Conservation (phyloP, 1,140 invertebrate genomes). For the Spodoptera frugiperda region DNA sequence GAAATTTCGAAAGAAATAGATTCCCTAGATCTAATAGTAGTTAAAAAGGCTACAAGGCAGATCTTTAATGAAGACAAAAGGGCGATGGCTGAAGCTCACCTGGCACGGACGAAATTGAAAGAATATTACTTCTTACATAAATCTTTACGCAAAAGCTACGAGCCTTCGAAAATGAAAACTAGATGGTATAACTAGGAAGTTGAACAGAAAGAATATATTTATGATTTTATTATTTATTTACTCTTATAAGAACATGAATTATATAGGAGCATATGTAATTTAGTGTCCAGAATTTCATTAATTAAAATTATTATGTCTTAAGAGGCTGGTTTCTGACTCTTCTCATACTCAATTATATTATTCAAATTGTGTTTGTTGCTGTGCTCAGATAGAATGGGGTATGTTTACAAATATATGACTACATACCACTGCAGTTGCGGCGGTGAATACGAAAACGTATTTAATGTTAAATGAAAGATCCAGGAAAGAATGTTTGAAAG, state of each 20-base stretch:
- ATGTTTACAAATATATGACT: too few species aligned
- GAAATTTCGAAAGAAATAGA: slow-evolving; percentile 51
- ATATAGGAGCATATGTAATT: slow-evolving; percentile 10
- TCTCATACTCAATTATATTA: too few species aligned
- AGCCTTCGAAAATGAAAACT: slow-evolving; percentile 48
- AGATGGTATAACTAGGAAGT: background rate
- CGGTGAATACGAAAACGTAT: too few species aligned
- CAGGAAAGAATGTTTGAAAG: too few species aligned
- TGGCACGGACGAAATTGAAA: slow-evolving; percentile 55
- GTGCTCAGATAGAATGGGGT: too few species aligned
- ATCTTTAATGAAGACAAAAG: slow-evolving; percentile 54
- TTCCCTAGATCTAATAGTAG: slow-evolving; percentile 51
- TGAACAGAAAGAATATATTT: background rate
- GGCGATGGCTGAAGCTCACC: slow-evolving; percentile 54
- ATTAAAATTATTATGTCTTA: background rate
- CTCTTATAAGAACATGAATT: slow-evolving; percentile 12
- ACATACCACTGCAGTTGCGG: too few species aligned
- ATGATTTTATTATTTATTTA: slow-evolving; percentile 20
- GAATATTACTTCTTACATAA: slow-evolving; percentile 56
- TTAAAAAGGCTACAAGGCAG: slow-evolving; percentile 54
- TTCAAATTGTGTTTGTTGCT: too few species aligned
- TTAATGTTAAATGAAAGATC: too few species aligned
- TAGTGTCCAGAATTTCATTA: slow-evolving; percentile 14
- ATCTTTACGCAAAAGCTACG: slow-evolving; percentile 56
- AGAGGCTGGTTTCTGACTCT: too few species aligned